Conservation (phyloP, 2,888 invertebrate species). For the Fabriciana adippe region DNA sequence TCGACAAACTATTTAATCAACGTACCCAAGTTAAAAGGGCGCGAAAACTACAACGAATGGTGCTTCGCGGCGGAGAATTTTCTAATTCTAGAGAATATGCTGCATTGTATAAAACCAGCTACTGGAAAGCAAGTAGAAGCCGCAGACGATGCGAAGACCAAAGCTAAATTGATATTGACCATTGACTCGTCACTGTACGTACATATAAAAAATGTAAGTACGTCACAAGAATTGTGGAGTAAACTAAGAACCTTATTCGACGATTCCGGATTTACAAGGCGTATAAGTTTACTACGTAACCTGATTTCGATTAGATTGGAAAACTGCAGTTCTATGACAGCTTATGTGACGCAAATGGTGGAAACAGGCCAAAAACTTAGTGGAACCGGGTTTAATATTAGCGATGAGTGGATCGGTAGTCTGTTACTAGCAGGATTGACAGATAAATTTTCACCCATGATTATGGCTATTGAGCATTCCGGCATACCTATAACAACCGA, state of each 20-base stretch:
- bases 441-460: conserved; percentile 22
- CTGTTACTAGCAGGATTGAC: conserved; percentile 33
- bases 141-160: conserved; percentile 33
- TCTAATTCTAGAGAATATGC: conserved; percentile 20
- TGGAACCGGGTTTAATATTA: conserved; percentile 27
- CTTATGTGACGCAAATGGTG: conserved; percentile 13
- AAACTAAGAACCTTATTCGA: conserved; percentile 27
- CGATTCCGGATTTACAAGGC: conserved; percentile 23
- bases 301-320: no score
- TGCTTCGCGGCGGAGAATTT: conserved; percentile 17
- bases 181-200: conserved; percentile 25
- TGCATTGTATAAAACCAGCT: conserved; percentile 14
- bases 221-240: conserved; percentile 23
- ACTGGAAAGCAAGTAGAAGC: background rate
- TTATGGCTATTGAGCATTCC: conserved; percentile 26
- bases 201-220: background rate
- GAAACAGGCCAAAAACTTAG: conserved; percentile 1
- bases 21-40: background rate
- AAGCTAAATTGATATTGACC: conserved; percentile 33
- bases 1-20: no score
- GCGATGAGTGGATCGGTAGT: conserved; percentile 30
- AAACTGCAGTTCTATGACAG: background rate
- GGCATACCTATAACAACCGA: background rate
- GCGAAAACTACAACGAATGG: background rate
- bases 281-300: no score